Conservation (phyloP, 2,113 vertebrate species). For the Cyprinus carpio region DNA sequence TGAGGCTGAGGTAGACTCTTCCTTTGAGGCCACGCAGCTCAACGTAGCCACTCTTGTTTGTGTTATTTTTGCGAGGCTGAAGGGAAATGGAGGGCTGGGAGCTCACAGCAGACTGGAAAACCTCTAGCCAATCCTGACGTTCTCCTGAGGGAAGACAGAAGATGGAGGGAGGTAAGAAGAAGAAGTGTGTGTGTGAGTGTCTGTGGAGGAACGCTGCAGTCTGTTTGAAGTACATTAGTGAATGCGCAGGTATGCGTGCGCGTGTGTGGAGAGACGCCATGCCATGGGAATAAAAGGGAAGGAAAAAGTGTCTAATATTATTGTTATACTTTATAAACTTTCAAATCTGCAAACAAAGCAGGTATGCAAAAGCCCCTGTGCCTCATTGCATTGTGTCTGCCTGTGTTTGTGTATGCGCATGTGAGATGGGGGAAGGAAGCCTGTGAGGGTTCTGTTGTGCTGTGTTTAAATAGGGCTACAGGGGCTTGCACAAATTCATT, state of each 20-base stretch:
- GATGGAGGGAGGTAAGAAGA: constrained; percentile 49
- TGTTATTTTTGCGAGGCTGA: constrained; percentile 65
- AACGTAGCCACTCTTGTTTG: constrained; percentile 86
- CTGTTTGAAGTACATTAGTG: constrained; percentile 37
- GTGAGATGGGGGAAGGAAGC: constrained; percentile 33
- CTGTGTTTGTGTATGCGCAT: not conserved
- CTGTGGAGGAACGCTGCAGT: constrained; percentile 24
- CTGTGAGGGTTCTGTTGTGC: constrained; percentile 34
- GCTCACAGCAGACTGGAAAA: constrained; percentile 79
- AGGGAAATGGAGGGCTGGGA: constrained; percentile 70
- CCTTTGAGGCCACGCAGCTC: constrained; percentile 94
- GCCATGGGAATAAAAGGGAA: constrained; percentile 49
- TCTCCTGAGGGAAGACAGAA: constrained; percentile 73
- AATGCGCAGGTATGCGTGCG: constrained; percentile 32
- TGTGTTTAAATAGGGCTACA: constrained; percentile 52
- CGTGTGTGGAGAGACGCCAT: constrained; percentile 17
- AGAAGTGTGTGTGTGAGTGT: not conserved
- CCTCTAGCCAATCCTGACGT: constrained; percentile 90
- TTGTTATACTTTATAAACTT: constrained; percentile 58
- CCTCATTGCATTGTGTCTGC: constrained; percentile 33
- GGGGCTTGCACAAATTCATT: constrained; percentile 44
- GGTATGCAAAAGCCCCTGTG: constrained; percentile 51
- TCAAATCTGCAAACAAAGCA: constrained; percentile 54
- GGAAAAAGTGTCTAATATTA: constrained; percentile 48
- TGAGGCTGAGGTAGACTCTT: constrained; percentile 88